Conservation (phyloP, 2,113 vertebrate species). For the Excalfactoria chinensis region DNA sequence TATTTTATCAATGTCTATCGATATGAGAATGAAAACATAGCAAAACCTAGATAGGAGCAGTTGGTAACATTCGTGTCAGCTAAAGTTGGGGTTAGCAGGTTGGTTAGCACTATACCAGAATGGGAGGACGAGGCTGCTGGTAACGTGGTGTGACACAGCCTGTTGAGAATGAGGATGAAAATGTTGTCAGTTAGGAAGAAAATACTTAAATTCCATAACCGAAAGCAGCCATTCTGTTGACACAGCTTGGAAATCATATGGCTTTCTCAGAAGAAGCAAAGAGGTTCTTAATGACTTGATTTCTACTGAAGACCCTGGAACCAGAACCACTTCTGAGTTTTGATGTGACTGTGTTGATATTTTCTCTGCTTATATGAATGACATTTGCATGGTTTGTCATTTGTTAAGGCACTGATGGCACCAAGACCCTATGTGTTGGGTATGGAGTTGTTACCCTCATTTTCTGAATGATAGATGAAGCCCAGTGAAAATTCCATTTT, state of each 20-base stretch:
- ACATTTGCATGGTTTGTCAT: background rate
- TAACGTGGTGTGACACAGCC: accelerated
- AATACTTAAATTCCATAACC: background rate
- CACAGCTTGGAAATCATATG: background rate
- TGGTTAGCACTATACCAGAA: accelerated
- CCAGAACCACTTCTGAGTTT: accelerated
- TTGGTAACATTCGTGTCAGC: background rate
- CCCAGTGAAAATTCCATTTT: background rate
- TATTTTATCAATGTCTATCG: background rate
- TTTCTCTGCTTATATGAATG: background rate
- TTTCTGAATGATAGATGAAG: background rate
- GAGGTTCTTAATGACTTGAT: background rate
- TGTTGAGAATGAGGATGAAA: background rate
- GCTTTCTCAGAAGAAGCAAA: background rate
- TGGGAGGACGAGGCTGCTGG: background rate
- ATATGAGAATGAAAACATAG: background rate
- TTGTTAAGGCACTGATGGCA: background rate
- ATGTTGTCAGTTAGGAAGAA: background rate
- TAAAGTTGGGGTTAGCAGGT: background rate
- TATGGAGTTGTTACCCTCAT: background rate
- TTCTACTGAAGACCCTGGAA: background rate
- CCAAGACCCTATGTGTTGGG: background rate
- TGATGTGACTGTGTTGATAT: background rate
- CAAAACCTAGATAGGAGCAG: background rate
- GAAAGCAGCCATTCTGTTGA: background rate